Evolutionary conservation across 1,140 invertebrate species (phyloP).

Genomic region (Musca domestica): DNA sequence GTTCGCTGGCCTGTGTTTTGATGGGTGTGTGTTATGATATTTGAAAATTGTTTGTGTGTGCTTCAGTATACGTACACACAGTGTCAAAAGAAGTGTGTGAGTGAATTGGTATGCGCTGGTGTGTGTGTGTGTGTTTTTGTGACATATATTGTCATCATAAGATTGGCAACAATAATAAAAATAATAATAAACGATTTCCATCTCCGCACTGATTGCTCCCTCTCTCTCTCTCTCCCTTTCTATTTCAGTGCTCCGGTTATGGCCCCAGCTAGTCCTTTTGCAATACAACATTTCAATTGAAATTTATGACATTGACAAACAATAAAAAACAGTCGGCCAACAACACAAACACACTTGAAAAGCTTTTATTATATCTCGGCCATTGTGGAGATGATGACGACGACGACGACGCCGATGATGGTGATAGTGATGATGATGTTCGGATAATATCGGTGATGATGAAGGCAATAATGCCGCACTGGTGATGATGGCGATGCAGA

Average conservation of each 20-base stretch:
- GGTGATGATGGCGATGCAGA: neutral
- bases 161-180: constrained; percentile 12
- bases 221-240: neutral
- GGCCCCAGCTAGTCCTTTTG: neutral
- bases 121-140: too few species aligned
- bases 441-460: constrained; percentile 7
- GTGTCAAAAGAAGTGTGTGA: too few species aligned
- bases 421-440: neutral
- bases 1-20: too few species aligned
- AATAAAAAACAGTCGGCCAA: constrained; percentile 14
- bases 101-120: too few species aligned
- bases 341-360: neutral
- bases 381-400: neutral
- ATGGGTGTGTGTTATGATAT: too few species aligned
- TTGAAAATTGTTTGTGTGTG: too few species aligned
- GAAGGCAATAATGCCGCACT: neutral
- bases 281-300: constrained; percentile 12
- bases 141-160: constrained; percentile 8
- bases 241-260: neutral
- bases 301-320: constrained; percentile 22
- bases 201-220: neutral
- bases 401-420: neutral
- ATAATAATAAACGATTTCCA: neutral
- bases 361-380: neutral
- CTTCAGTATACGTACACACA: too few species aligned